Evolutionary conservation across 2,113 vertebrate species (phyloP).

Genomic region (Ophthalmolycus amberensis): DNA sequence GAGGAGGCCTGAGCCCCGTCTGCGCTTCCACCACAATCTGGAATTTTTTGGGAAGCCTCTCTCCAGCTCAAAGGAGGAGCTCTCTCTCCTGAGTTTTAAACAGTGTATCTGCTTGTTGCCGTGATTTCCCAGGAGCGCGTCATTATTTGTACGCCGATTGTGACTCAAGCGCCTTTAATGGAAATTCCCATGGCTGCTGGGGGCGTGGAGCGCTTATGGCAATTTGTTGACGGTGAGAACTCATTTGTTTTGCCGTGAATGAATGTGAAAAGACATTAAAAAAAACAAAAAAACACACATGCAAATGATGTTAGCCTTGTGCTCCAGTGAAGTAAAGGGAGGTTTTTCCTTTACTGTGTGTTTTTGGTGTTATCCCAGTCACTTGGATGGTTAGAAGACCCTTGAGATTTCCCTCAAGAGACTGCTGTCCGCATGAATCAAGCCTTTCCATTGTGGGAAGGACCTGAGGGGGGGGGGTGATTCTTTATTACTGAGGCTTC

Average conservation of each 20-base stretch:
- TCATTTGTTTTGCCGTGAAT: constrained; percentile 66
- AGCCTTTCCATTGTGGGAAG: constrained; percentile 81
- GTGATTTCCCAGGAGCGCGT: constrained; percentile 87
- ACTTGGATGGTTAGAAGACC: constrained; percentile 52
- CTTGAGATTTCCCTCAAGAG: constrained; percentile 75
- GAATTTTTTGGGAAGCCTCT: constrained; percentile 82
- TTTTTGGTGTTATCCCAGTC: constrained; percentile 47
- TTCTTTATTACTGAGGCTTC: constrained; percentile 81
- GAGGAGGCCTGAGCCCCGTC: constrained; percentile 81
- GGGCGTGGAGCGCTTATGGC: constrained; percentile 55
- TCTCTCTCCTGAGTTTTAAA: constrained; percentile 82
- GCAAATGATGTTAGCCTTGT: constrained; percentile 61
- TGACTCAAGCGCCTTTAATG: constrained; percentile 80
- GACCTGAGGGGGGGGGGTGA: constrained; percentile 50
- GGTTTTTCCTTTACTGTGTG: constrained; percentile 36
- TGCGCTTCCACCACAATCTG: constrained; percentile 82
- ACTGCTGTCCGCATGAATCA: constrained; percentile 84
- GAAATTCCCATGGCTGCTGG: constrained; percentile 82
- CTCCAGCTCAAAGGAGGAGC: constrained; percentile 78
- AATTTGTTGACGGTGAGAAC: constrained; percentile 75
- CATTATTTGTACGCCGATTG: constrained; percentile 84
- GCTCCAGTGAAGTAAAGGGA: constrained; percentile 28
- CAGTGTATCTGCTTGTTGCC: constrained; percentile 93
- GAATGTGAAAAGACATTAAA: constrained; percentile 39
- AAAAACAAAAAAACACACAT: constrained; percentile 15